These are phyloP conservation scores for Callorhinus ursinus DNA, from an alignment of 2,113 vertebrate species.

Conservation along the genomic window DNA sequence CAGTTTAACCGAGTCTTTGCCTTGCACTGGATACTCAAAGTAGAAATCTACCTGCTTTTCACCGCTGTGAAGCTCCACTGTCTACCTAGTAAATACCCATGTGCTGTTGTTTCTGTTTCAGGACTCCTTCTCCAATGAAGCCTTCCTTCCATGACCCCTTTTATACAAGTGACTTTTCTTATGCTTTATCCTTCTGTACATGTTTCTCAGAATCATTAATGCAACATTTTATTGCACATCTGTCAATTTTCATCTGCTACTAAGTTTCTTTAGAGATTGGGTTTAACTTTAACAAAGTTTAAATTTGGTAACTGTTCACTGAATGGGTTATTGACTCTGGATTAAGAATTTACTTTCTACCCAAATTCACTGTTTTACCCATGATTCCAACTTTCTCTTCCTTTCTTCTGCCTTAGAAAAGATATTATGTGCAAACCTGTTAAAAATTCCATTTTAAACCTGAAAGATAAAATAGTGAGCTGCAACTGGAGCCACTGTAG, in stretches of 20 bases:
- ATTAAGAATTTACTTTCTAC: neutral
- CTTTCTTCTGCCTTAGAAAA: neutral
- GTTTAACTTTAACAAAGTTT: neutral
- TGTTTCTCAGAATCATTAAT: neutral
- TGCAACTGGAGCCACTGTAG: neutral
- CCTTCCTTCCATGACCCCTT: neutral
- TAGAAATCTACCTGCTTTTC: neutral
- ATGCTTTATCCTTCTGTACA: neutral
- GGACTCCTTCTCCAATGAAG: neutral
- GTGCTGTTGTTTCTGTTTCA: neutral
- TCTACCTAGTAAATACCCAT: neutral
- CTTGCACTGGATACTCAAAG: neutral
- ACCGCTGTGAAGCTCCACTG: neutral
- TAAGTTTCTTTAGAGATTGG: neutral
- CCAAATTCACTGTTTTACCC: neutral
- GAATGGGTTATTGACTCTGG: neutral
- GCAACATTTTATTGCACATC: neutral
- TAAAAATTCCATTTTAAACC: neutral
- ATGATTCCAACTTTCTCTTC: neutral
- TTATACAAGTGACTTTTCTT: neutral
- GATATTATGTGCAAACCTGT: neutral
- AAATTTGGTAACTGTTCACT: neutral
- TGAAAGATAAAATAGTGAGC: neutral
- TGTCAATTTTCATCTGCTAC: neutral
- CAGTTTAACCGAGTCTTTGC: neutral